Evolutionary conservation across 2,797 vertebrate genomes (phyloP).

Genomic region (Borostomias antarcticus): DNA sequence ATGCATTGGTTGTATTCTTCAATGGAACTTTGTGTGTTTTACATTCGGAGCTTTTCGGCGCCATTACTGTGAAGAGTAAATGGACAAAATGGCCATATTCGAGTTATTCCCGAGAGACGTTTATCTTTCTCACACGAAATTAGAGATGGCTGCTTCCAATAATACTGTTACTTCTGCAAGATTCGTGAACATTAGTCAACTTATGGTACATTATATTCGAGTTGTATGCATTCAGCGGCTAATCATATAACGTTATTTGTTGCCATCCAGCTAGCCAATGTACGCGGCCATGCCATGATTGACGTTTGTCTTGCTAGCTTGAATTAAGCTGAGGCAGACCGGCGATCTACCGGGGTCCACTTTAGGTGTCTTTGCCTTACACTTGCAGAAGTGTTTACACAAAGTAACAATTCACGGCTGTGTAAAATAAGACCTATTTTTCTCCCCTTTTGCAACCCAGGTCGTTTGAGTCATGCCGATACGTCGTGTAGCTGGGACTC

Average conservation of each 20-base stretch:
- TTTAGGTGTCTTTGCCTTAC: not conserved
- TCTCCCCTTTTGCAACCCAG: not conserved
- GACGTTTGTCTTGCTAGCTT: not conserved
- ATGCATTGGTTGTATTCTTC: conserved; percentile 16
- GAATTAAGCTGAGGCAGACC: not conserved
- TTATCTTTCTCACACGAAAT: conserved; percentile 27
- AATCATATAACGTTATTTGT: not conserved
- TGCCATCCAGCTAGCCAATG: not conserved
- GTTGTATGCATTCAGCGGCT: not conserved
- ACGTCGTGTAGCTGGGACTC: conserved; percentile 86
- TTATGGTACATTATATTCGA: not conserved
- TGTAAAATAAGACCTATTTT: not conserved
- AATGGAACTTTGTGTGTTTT: conserved; percentile 63
- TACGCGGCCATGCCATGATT: conserved; percentile 1
- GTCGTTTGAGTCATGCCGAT: conserved; percentile 85
- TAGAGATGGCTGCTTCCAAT: not conserved
- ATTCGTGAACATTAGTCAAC: not conserved
- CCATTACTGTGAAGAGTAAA: conserved; percentile 77
- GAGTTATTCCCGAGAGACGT: conserved; percentile 39
- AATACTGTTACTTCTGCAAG: not conserved
- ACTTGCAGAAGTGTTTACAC: not conserved
- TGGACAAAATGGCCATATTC: conserved; percentile 82
- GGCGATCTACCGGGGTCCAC: not conserved
- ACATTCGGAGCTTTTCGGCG: conserved; percentile 72
- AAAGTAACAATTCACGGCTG: not conserved